phyloP scores from a whole-genome alignment of 2,113 vertebrate genomes.

The Colossoma macropomum region DNA sequence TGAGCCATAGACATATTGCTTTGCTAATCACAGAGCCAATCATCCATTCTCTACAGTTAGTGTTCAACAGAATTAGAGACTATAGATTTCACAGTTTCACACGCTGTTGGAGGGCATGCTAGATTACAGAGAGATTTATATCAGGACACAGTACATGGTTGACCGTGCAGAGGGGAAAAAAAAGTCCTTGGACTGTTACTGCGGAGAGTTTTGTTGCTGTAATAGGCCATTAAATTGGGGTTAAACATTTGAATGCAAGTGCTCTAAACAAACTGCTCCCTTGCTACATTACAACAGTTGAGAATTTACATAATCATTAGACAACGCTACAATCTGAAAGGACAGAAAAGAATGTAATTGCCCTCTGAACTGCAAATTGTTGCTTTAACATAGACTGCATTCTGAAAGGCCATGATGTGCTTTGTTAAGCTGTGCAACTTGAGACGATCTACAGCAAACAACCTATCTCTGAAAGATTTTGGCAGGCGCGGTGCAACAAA shows the following conservation, averaged over 20 bases:
- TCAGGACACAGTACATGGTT: slow-evolving; percentile 33
- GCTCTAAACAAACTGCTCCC: slow-evolving; percentile 64
- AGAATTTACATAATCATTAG: slow-evolving; percentile 75
- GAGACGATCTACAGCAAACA: background rate
- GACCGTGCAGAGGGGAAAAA: slow-evolving; percentile 52
- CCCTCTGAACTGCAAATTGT: slow-evolving; percentile 7
- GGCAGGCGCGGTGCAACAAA: background rate
- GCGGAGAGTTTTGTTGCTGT: slow-evolving; percentile 66
- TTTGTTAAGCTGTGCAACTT: slow-evolving; percentile 15
- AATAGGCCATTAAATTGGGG: slow-evolving; percentile 78
- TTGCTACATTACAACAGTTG: slow-evolving; percentile 60
- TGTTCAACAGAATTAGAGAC: slow-evolving; percentile 33
- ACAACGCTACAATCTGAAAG: slow-evolving; percentile 65
- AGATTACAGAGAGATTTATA: slow-evolving; percentile 66
- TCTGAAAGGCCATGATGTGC: slow-evolving; percentile 4
- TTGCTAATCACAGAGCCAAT: slow-evolving; percentile 34
- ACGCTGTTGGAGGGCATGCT: slow-evolving; percentile 37
- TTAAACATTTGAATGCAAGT: slow-evolving; percentile 74
- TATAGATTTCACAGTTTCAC: slow-evolving; percentile 19
- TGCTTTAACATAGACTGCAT: slow-evolving; percentile 10
- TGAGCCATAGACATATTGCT: slow-evolving; percentile 13
- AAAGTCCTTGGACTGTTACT: slow-evolving; percentile 63
- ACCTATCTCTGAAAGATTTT: background rate
- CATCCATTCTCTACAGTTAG: slow-evolving; percentile 20
- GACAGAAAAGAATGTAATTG: slow-evolving; percentile 33